phyloP scores from a whole-genome alignment of 53 echinoderm and acorn worm genomes.

The Astropecten irregularis region DNA sequence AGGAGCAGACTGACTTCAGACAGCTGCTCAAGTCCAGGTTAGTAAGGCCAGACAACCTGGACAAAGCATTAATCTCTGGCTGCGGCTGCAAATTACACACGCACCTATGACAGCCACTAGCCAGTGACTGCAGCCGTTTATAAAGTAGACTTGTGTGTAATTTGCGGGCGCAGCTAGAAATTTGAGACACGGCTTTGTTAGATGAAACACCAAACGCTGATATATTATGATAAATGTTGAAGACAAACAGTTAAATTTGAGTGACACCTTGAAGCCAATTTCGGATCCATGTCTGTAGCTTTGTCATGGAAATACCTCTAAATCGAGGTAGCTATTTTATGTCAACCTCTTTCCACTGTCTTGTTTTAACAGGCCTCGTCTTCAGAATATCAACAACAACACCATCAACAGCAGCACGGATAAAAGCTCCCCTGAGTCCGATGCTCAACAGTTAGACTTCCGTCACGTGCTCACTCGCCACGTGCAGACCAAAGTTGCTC shows the following conservation, averaged over 20 bases:
- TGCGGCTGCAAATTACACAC: no score
- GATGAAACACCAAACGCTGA: no score
- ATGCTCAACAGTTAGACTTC: slow-evolving; percentile 86
- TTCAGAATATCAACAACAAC: slow-evolving; percentile 79
- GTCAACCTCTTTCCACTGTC: not conserved
- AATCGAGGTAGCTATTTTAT: not conserved
- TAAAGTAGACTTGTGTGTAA: no score
- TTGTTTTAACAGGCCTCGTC: slow-evolving; percentile 76
- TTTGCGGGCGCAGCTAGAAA: no score
- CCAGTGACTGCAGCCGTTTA: no score
- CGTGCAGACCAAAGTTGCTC: slow-evolving; percentile 79
- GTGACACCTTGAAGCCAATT: no score
- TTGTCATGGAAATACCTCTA: not conserved
- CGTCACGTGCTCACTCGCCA: slow-evolving; percentile 93
- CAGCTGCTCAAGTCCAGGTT: slow-evolving; percentile 81
- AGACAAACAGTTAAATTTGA: no score
- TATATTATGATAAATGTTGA: no score
- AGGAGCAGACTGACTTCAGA: slow-evolving; percentile 92
- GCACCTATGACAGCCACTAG: no score
- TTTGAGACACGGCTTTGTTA: no score
- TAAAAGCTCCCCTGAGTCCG: slow-evolving; percentile 70
- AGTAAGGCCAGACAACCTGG: not conserved
- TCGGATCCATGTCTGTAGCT: no score
- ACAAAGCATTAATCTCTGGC: no score
- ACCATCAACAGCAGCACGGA: slow-evolving; percentile 44